Conservation (phyloP, 2,113 vertebrate genomes). For the Nestor notabilis region DNA sequence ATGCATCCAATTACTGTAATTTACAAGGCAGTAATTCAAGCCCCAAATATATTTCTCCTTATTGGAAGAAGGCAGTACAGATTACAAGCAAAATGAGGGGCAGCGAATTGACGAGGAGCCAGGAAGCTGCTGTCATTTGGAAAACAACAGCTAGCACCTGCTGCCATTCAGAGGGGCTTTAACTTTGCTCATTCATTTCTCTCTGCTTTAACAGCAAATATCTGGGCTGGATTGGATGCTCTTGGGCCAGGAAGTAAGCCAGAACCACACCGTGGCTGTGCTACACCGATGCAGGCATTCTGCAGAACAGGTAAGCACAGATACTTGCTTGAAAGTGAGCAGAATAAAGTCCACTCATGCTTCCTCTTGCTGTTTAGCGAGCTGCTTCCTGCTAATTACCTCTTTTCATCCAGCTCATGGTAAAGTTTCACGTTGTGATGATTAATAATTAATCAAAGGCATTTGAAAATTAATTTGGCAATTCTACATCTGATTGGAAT, state of each 20-base stretch:
- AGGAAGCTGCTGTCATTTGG: not conserved
- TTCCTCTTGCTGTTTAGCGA: not conserved
- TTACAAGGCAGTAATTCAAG: conserved; percentile 52
- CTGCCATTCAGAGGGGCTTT: not conserved
- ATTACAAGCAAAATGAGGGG: not conserved
- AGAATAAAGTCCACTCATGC: not conserved
- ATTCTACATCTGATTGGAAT: not conserved
- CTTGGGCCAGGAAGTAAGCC: not conserved
- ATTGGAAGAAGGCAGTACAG: not conserved
- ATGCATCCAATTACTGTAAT: conserved; percentile 50
- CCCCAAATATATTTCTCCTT: not conserved
- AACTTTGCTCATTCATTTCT: not conserved
- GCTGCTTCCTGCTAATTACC: not conserved
- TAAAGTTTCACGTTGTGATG: not conserved
- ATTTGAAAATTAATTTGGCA: conserved; percentile 48
- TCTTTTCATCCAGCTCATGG: not conserved
- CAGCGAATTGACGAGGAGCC: not conserved
- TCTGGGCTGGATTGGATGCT: not conserved
- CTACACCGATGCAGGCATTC: fast-evolving
- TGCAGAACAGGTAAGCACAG: not conserved
- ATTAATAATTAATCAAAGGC: conserved; percentile 58
- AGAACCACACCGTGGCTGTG: fast-evolving
- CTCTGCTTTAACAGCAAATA: not conserved
- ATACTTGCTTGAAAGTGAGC: not conserved
- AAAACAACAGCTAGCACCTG: not conserved